A percentile compares a stretch with the other conserved stretches of the same genome.
phyloP scores from a whole-genome alignment of 2,888 invertebrate species.

The Microctonus hyperodae region DNA sequence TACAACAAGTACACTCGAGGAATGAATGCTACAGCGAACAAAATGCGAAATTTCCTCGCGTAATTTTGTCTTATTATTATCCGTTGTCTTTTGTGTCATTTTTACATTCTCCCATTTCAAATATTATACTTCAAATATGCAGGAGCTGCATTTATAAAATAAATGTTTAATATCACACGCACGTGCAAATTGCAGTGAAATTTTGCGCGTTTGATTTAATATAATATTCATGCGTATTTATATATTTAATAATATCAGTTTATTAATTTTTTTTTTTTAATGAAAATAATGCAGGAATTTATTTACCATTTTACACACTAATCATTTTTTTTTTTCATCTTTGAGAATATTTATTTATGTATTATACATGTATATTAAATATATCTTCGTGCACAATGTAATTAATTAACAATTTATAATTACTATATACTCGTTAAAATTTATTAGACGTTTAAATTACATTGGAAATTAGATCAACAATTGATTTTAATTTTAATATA shows the following conservation, averaged over 20 bases:
- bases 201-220: too few species aligned
- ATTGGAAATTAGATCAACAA: not conserved
- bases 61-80: not conserved
- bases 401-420: not conserved
- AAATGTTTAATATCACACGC: not conserved
- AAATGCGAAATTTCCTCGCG: not conserved
- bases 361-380: too few species aligned
- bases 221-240: too few species aligned
- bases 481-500: not conserved
- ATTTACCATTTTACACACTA: too few species aligned
- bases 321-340: too few species aligned
- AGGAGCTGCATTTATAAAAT: too few species aligned
- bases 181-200: slow-evolving; percentile 15
- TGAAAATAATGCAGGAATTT: too few species aligned
- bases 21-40: slow-evolving; percentile 15
- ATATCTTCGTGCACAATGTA: not conserved
- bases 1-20: not conserved
- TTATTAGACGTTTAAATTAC: not conserved
- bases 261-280: too few species aligned
- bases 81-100: not conserved
- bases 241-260: too few species aligned
- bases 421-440: not conserved
- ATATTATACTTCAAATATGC: not conserved
- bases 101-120: not conserved
- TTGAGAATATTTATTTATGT: too few species aligned